Evolutionary conservation across 1,140 invertebrate species (phyloP), one percentile per base, ranked within the genome.

Genomic region (Cryptotermes secundus): DNA sequence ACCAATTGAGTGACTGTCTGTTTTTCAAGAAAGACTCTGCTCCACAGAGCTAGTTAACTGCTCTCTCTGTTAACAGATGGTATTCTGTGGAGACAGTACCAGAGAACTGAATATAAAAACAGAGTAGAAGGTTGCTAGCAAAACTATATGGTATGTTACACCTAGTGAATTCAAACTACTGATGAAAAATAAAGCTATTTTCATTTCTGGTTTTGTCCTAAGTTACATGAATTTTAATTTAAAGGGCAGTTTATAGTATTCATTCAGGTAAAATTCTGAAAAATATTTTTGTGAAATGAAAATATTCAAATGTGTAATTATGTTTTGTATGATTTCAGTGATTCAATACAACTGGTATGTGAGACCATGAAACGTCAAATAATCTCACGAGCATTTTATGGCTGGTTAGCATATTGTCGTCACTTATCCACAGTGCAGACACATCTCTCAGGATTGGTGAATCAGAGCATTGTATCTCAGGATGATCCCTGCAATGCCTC

Each of bases 331-430:
- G 31, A 10, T 83, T 83, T 14, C 81, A 93, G 93, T 65, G 89
- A 91, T 84, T 92, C 93, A 36, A 90, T 95, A 45, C 92, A 92
- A 88, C 91, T 95, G 84, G 93, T 99, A n/a, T 99, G 97, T 91
- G 95, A 95, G 88, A 97, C 96, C 0, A 99, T 99, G 97, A 95
- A 94, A 86, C 93, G 95, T 79, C 97, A 99, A 90, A 98, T 99
- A 83, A 96, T 99, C 85, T 98, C 97, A 0, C 91, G 97, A 86
- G 98, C 98, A 79, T 99, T 99, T 90, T 98, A 99, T 89, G 97
- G 97, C 83, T 99, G 97, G 97, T 90, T 98, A 80, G 96, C 97
- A 16, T 97, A 99, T 88, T 98, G 97, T 88, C 91, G 97, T 24
- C 97, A 99, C 89, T 90, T 99, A 86, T 95, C 95, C 84, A 99